A percentile compares a stretch with the other conserved stretches of the same genome.
These are phyloP conservation scores for Phalacrocorax carbo DNA, from an alignment of 2,113 vertebrate genomes.

Conservation along the genomic window DNA sequence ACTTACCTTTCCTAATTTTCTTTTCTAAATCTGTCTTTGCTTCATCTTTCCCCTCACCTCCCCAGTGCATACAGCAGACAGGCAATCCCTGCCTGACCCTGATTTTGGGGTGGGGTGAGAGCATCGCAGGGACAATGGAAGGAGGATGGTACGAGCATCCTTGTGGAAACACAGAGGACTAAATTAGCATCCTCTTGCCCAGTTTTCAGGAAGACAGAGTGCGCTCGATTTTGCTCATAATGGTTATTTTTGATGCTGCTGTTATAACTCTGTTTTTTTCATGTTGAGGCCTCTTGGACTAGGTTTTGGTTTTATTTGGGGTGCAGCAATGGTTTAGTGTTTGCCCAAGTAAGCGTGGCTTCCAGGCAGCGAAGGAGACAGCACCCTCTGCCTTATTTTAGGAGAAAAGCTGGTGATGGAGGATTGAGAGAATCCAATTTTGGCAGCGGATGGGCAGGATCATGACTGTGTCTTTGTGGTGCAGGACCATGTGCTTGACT, in stretches of 20 bases:
- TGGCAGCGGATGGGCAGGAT: background rate
- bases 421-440: background rate
- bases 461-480: background rate
- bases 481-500: rapidly evolving
- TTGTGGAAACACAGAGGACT: rapidly evolving
- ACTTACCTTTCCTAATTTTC: constrained; percentile 2
- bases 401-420: background rate
- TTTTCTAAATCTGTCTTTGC: background rate
- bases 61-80: background rate
- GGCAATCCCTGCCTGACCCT: background rate
- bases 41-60: background rate
- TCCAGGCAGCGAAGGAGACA: background rate
- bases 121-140: rapidly evolving
- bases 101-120: background rate
- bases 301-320: background rate
- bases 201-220: background rate
- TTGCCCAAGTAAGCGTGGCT: rapidly evolving
- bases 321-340: background rate
- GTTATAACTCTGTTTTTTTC: background rate
- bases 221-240: background rate
- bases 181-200: background rate
- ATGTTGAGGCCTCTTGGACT: background rate
- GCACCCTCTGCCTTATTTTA: background rate
- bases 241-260: background rate
- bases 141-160: background rate